Evolutionary conservation across 1,140 invertebrate genomes (phyloP).

Genomic region (Elysia chlorotica): DNA sequence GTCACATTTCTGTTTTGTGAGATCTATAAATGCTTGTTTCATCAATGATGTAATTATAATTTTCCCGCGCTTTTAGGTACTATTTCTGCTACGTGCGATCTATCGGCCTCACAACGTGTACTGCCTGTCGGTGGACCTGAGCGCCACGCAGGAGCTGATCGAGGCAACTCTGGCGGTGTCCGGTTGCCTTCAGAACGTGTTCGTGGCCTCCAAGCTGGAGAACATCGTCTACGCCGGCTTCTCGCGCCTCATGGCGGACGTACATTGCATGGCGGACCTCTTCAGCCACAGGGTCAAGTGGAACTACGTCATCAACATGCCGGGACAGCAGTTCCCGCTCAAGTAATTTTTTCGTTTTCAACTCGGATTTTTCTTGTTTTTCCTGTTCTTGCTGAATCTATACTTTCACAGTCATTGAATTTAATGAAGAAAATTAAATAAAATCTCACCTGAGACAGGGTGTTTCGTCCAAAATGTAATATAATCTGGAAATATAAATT

Average conservation of each 20-base stretch:
- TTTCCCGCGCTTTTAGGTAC: conserved; percentile 13
- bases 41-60: too few species aligned
- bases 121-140: conserved; percentile 48
- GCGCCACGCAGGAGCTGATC: conserved; percentile 19
- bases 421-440: too few species aligned
- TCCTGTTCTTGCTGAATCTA: too few species aligned
- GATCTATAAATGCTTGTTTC: too few species aligned
- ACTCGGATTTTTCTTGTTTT: too few species aligned
- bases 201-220: conserved; percentile 30
- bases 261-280: conserved; percentile 38
- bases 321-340: conserved; percentile 41
- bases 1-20: too few species aligned
- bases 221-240: conserved; percentile 16
- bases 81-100: conserved; percentile 46
- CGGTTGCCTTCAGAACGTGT: conserved; percentile 46
- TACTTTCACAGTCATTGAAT: too few species aligned
- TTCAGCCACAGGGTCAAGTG: conserved; percentile 20
- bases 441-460: too few species aligned
- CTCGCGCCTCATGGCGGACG: conserved; percentile 36
- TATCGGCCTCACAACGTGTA: conserved; percentile 56
- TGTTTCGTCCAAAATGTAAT: too few species aligned
- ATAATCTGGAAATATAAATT: too few species aligned
- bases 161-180: conserved; percentile 28
- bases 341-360: too few species aligned
- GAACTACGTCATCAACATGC: conserved; percentile 43